Evolutionary conservation across 1,140 invertebrate species (phyloP).

Genomic region (Armadillidium nasatum): DNA sequence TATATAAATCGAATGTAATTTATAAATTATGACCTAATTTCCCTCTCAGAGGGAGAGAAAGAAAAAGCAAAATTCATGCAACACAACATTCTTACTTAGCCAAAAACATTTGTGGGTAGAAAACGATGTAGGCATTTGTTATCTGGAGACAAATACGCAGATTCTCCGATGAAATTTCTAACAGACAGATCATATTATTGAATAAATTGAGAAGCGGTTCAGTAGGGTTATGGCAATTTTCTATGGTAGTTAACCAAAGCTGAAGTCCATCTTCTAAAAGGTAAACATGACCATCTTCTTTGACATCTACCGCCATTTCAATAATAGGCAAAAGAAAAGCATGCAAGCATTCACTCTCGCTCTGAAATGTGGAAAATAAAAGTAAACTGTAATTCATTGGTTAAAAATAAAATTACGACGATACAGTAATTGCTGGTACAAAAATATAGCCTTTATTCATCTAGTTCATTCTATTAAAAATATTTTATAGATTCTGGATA

Average conservation of each 20-base stretch:
- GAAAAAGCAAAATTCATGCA: too few species aligned
- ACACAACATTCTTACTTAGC: slow-evolving; percentile 51
- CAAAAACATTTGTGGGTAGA: slow-evolving; percentile 73
- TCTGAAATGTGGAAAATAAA: slow-evolving; percentile 35
- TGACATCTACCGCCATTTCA: slow-evolving; percentile 67
- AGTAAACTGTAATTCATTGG: not conserved
- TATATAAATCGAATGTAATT: too few species aligned
- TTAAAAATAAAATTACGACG: not conserved
- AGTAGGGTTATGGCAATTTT: slow-evolving; percentile 55
- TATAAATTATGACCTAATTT: too few species aligned
- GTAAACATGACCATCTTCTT: slow-evolving; percentile 76
- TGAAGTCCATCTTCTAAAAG: slow-evolving; percentile 86
- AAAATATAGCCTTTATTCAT: too few species aligned
- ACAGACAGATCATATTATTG: slow-evolving; percentile 35
- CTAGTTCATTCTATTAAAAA: too few species aligned
- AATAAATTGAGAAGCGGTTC: slow-evolving; percentile 37
- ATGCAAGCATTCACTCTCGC: slow-evolving; percentile 57
- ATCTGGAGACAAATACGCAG: slow-evolving; percentile 70
- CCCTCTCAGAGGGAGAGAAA: too few species aligned
- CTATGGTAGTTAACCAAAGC: slow-evolving; percentile 77
- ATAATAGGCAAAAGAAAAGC: slow-evolving; percentile 72
- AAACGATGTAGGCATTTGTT: slow-evolving; percentile 74
- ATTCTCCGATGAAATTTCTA: slow-evolving; percentile 75
- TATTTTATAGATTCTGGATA: too few species aligned
- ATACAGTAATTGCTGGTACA: too few species aligned